Base-by-base conservation (phyloP, 2,797 vertebrate species). In the Scleropages formosus region DNA sequence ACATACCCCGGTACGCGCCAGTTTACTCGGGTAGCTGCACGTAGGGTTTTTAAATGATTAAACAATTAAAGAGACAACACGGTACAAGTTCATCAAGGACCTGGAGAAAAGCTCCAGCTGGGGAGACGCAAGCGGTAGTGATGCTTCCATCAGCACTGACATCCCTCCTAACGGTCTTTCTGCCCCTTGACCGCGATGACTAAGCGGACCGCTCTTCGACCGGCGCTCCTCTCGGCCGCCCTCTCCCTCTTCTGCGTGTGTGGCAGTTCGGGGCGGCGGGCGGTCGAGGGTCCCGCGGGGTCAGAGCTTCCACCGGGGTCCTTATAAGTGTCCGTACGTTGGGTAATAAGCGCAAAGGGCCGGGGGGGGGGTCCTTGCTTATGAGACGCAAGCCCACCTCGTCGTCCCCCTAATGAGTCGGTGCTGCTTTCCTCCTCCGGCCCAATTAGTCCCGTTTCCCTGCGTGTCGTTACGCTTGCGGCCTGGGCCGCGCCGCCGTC, bases 381-480 rank as follows among this genome's bases (percentile, higher is more conserved):
- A 92, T 93, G 93, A 94, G 91, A 87, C 85, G 86, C 86, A 89
- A 86, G 90, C 91, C 88, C 84, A 76, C 89, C 88, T 86, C 87
- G 89, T 87, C 90, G 90, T 89, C 93, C 90, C 90, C 90, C 92
- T 94, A 94, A 94, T 93, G 94, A 95, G 94, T 93, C 92, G 91
- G 91, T 91, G 91, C 92, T 91, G 91, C 93, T 92, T 93, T 94
- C 91, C 89, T 90, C 93, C 86, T 91, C 92, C 87, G 88, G 86
- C 93, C 94, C 95, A 94, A 96, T 95, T 94, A 95, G 95, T 95
- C 93, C 93, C 94, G 91, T 95, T 95, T 93, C 93, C 93, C 93
- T 91, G 92, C 86, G 91, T 92, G 89, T 93, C 94, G 95, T 94
- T 84, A 84, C 78, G 85, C 84, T 87, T 53, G 68, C 31, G 44